Evolutionary conservation across 2,113 vertebrate genomes (phyloP), one percentile per base, ranked within the genome.

Genomic region (Sarotherodon lohbergeri): DNA sequence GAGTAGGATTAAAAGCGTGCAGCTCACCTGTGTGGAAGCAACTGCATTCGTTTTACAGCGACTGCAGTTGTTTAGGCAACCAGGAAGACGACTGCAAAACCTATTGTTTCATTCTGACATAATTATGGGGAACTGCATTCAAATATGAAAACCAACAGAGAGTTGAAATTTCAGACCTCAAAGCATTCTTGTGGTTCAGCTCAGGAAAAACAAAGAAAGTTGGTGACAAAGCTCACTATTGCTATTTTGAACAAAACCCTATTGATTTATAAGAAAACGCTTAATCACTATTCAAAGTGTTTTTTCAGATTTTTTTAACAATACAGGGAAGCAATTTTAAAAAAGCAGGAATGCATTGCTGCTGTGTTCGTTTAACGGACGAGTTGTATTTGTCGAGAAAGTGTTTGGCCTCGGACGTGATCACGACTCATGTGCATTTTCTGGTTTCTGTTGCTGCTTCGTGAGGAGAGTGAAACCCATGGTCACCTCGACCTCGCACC

Each of bases 101-200:
- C 34, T 46, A 52, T 79, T 36, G 55, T 90, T 85, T 57, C 73
- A 54, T 50, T 80, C 39, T 34, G 54, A 63, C 54, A 59, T 82
- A 81, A 90, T 87, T 86, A 90, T 22, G 61, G 80, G 24, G 16
- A 73, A n/a, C 17, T 55, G 43, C 24, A 19, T 87, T 83, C 48
- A 88, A 17, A 66, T 43, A 29, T 48, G 17, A 56, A 85, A 50
- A 52, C 19, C 41, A 61, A 46, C 81, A 73, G 19, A 55, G 63
- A 36, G 55, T 24, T 80, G 12, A 57, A 41, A 56, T 63, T 24
- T 43, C 39, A 80, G 59, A 81, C 86, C 66, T 71, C 50, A 80
- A 68, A 88, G 56, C 36, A 32, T 89, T 89, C n/a, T 84, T 88
- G 87, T 86, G 90, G 90, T 61, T 59, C 7, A 73, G 81, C 89